Percentiles rank a stretch among this genome's conserved stretches.
phyloP scores from a whole-genome alignment of 2,797 vertebrate species.

The Okamejei kenojei region DNA sequence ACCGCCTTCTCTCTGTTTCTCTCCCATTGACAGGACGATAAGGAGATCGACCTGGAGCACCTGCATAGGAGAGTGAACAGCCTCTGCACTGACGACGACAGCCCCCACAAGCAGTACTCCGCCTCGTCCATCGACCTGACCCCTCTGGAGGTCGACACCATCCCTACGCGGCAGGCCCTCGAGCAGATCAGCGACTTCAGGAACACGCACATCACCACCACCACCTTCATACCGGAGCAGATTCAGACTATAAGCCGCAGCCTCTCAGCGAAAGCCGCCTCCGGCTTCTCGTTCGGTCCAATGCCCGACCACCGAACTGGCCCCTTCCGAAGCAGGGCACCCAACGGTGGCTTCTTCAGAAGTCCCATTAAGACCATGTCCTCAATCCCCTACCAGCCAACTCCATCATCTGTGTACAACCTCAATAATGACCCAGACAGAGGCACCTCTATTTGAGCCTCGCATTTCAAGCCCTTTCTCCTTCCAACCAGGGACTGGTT shows the following conservation, averaged over 20 bases:
- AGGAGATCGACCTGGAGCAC: conserved; percentile 99
- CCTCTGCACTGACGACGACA: conserved; percentile 97
- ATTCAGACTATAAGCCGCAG: conserved; percentile 99
- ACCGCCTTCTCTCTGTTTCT: not conserved
- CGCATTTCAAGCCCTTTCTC: conserved; percentile 46
- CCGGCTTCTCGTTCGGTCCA: conserved; percentile 86
- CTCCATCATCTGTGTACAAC: conserved; percentile 90
- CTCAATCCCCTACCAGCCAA: conserved; percentile 94
- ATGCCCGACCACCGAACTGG: conserved; percentile 97
- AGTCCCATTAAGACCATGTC: conserved; percentile 99
- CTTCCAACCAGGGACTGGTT: conserved; percentile 61
- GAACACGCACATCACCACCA: conserved; percentile 99
- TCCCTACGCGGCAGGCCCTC: conserved; percentile 90
- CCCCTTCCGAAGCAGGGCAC: conserved; percentile 93
- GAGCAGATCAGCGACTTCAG: conserved; percentile 99
- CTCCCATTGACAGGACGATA: conserved; percentile 80
- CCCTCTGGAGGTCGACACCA: conserved; percentile 94
- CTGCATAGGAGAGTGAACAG: conserved; percentile 98
- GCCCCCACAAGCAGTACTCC: conserved; percentile 99
- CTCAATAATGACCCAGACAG: conserved; percentile 94
- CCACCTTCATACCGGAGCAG: conserved; percentile 98
- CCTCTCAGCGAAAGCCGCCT: conserved; percentile 92
- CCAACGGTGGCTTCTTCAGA: conserved; percentile 96
- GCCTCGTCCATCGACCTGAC: conserved; percentile 98
- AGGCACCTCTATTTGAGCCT: conserved; percentile 91